Evolutionary conservation across 2,888 invertebrate genomes (phyloP), one percentile per base, ranked within the genome.

Genomic region (Cheilosia scutellata): DNA sequence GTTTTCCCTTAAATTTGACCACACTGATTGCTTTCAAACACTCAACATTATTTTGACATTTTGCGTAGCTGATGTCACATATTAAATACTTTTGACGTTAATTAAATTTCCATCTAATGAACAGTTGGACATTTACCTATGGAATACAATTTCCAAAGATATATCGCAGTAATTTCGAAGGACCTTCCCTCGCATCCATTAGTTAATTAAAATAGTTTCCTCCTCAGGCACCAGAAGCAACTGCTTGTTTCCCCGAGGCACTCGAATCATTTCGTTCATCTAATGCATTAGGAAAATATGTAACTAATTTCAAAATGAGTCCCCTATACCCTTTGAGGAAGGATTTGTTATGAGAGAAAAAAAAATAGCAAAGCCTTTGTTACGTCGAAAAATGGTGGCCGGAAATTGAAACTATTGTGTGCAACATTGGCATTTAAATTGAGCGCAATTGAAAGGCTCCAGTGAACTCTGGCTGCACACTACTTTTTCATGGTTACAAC

Each of bases 361-460:
- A 31, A 37, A 31, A 9, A 20, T 20, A 20, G 20, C 20, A 20
- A 20, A 20, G 2, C 20, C 20, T 71, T 62, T 40, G 51, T 62
- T 40, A 60, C 7, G 37, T 76, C 29, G 57, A 65, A 62, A 42
- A 68, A 71, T 71, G 55, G 42, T 40, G 62, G 63, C 53, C 57
- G 70, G 78, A 84, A 80, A 84, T 84, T 65, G 75, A 80, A 80
- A 84, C 70, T 75, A 76, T 80, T 80, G 80, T 75, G 65, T 75
- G 47, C 40, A 6, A 58, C 79, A 84, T 79, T 79, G 79, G 65
- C 79, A 75, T 79, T 75, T 53, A 65, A 79, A 75, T 27, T 27
- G 47, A 33, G 42, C n/a, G 9, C 66, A 72, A 20, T 44, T 71
- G 58, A 66, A 66, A 66, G 62, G 49, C 25, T 55, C 44, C 65